These are phyloP conservation scores for Lasius platythorax DNA, from an alignment of 2,888 invertebrate genomes.

Conservation along the genomic window DNA sequence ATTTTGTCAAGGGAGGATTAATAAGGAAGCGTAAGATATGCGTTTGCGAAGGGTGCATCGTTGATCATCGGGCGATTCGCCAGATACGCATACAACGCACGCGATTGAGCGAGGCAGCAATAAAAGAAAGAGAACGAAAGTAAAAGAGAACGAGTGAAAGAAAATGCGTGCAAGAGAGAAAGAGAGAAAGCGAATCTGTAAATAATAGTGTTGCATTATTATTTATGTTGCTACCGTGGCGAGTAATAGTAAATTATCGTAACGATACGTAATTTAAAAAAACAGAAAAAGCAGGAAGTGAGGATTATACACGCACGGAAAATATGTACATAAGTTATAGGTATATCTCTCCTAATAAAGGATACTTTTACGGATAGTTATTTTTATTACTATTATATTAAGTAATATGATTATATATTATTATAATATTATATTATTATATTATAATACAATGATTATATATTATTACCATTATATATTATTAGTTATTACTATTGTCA, in stretches of 20 bases:
- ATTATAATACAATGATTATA: constrained; percentile 54
- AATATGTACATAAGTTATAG: constrained; percentile 82
- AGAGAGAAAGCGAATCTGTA: constrained; percentile 74
- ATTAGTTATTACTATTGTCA: constrained; percentile 74
- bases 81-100: constrained; percentile 31
- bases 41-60: constrained; percentile 22
- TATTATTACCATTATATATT: constrained; percentile 64
- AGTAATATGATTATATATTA: constrained; percentile 66
- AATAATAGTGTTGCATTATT: constrained; percentile 83
- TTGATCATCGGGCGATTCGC: constrained; percentile 20
- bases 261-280: constrained; percentile 79
- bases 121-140: constrained; percentile 33
- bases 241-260: constrained; percentile 80
- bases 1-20: background rate
- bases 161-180: constrained; percentile 2
- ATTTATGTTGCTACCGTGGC: constrained; percentile 83
- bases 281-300: constrained; percentile 62
- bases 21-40: background rate
- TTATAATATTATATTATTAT: constrained; percentile 70
- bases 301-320: constrained; percentile 75
- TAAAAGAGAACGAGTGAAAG: constrained; percentile 5
- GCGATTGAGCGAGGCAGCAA: constrained; percentile 62
- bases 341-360: constrained; percentile 81
- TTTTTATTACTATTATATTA: constrained; percentile 81
- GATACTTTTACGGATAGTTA: constrained; percentile 83